These are phyloP conservation scores for Pangasius krempfi DNA, from an alignment of 2,797 vertebrate genomes.

Conservation along the genomic window DNA sequence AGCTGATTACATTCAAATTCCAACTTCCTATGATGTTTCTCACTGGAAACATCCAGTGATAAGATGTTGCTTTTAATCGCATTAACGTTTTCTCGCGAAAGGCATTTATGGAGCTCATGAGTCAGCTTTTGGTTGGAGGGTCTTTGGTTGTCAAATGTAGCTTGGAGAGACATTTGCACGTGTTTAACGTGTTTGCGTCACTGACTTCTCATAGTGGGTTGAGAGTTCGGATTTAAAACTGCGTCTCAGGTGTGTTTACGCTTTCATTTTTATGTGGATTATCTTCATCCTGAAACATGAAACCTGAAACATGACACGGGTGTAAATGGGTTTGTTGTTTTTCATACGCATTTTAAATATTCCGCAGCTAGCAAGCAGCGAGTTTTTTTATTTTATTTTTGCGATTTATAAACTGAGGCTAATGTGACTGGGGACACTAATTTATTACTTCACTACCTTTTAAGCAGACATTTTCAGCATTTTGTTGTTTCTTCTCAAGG, in stretches of 20 bases:
- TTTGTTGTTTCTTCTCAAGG: too few species aligned
- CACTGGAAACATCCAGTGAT: too few species aligned
- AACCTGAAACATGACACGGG: not conserved
- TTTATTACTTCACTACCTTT: not conserved
- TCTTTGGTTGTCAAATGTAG: not conserved
- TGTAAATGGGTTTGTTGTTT: not conserved
- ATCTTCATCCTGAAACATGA: not conserved
- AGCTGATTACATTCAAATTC: not conserved
- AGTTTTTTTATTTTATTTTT: too few species aligned
- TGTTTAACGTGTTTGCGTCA: not conserved
- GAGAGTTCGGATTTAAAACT: not conserved
- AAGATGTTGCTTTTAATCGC: not conserved
- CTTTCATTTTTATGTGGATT: not conserved
- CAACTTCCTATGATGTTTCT: too few species aligned
- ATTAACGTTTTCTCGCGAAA: not conserved
- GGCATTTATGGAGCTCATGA: not conserved
- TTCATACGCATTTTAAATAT: not conserved
- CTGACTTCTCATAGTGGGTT: not conserved
- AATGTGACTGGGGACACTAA: not conserved
- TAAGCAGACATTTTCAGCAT: not conserved
- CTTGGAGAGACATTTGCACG: too few species aligned
- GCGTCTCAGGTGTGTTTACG: not conserved
- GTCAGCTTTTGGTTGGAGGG: not conserved
- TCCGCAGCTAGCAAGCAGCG: not conserved
- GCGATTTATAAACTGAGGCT: not conserved